A percentile compares a stretch with the other conserved stretches of the same genome.
Evolutionary conservation across 2,888 invertebrate genomes (phyloP).

Genomic region (Fragum fragum): DNA sequence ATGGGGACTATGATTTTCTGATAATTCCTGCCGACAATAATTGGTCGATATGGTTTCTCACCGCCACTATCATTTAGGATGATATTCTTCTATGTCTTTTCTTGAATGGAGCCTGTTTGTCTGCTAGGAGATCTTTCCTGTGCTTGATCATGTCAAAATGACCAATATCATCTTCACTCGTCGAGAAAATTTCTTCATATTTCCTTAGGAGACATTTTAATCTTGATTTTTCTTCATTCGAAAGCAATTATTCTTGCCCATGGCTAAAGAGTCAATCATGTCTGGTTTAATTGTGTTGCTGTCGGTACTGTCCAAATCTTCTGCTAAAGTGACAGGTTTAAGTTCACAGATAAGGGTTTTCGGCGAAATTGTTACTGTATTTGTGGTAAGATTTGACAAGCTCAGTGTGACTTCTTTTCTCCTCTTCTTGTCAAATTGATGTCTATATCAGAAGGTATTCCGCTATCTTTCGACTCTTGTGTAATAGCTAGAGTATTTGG

Average conservation of each 20-base stretch:
- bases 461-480: conserved; percentile 2
- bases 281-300: neutral
- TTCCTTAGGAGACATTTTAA: neutral
- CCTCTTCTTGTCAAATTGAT: conserved; percentile 15
- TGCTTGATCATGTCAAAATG: neutral
- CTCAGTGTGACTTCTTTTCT: neutral
- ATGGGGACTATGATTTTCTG: conserved; percentile 13
- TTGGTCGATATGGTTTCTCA: neutral
- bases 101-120: neutral
- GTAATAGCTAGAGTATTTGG: conserved; percentile 15
- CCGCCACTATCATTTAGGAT: conserved; percentile 8
- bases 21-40: neutral
- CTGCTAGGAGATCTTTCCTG: neutral
- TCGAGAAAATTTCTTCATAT: neutral
- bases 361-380: neutral
- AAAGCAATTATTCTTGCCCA: neutral
- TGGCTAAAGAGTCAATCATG: neutral
- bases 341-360: neutral
- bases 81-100: conserved; percentile 7
- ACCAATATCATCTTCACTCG: neutral
- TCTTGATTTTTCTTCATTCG: neutral
- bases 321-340: neutral
- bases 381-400: neutral
- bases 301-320: neutral
- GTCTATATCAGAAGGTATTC: conserved; percentile 21